A percentile compares a stretch with the other conserved stretches of the same genome.
Evolutionary conservation across 2,113 vertebrate species (phyloP).

Genomic region (Tringa solitaria): DNA sequence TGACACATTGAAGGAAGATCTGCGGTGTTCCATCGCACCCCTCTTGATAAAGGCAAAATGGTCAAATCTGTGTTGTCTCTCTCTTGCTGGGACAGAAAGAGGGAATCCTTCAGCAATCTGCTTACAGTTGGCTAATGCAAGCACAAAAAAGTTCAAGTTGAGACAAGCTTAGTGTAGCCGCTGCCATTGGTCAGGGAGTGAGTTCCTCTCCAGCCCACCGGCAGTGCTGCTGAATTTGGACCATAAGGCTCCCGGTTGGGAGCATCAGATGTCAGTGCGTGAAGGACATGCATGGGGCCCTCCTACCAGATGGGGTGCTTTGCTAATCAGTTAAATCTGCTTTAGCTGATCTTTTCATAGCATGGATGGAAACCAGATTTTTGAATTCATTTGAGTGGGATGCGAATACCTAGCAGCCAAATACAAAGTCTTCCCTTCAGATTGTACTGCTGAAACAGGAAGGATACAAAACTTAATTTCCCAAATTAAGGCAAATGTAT

Average conservation of each 20-base stretch:
- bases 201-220: not conserved
- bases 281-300: not conserved
- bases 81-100: not conserved
- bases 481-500: not conserved
- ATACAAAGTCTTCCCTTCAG: not conserved
- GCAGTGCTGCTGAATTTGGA: not conserved
- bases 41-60: not conserved
- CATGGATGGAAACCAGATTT: slow-evolving; percentile 9
- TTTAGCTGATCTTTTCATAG: slow-evolving; percentile 34
- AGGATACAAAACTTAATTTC: not conserved
- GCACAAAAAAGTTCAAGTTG: not conserved
- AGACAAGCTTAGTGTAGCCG: not conserved
- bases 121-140: not conserved
- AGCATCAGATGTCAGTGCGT: not conserved
- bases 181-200: not conserved
- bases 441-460: not conserved
- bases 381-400: not conserved
- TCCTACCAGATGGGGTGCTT: slow-evolving; percentile 20
- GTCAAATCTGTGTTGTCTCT: not conserved
- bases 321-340: slow-evolving; percentile 51
- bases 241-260: not conserved
- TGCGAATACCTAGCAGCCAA: not conserved
- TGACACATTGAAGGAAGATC: not conserved
- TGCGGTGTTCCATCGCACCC: not conserved
- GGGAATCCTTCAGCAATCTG: not conserved